A percentile compares a stretch with the other conserved stretches of the same genome.
These are phyloP conservation scores for Didymodactylos carnosus DNA, from an alignment of 2,888 invertebrate genomes.

Conservation along the genomic window DNA sequence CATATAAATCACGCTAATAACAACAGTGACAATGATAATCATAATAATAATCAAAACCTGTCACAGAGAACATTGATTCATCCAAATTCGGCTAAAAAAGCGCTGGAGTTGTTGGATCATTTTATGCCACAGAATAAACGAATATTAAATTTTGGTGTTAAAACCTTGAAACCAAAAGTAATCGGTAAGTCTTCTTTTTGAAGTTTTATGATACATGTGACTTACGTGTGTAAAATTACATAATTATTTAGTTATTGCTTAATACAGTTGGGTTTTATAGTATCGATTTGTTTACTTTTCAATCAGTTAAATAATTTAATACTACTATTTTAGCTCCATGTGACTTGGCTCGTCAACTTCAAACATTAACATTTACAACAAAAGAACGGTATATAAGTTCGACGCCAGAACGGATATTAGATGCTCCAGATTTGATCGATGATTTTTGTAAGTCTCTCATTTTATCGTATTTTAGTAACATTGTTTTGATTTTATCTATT, in stretches of 20 bases:
- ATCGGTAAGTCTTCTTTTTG: no score
- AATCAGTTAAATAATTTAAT: no score
- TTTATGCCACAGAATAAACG: neutral
- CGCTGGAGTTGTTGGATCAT: neutral
- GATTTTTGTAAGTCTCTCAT: conserved; percentile 7
- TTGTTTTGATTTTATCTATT: neutral
- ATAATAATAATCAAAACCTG: no score
- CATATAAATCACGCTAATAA: no score
- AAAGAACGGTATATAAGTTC: conserved; percentile 3
- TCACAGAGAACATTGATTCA: no score
- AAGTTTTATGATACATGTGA: no score
- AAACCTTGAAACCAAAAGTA: neutral
- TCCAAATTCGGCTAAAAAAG: neutral
- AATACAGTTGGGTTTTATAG: no score
- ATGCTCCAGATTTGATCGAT: conserved; percentile 12
- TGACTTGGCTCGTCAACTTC: neutral
- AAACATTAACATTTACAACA: neutral
- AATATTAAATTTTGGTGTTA: neutral
- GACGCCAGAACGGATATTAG: conserved; percentile 10
- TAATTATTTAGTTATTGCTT: no score
- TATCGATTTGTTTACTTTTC: no score
- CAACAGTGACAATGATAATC: no score
- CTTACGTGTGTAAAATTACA: no score
- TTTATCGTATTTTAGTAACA: no score
- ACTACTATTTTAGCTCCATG: neutral